Base-by-base conservation (phyloP, 2,797 vertebrate genomes). In the Pelochelys cantorii region DNA sequence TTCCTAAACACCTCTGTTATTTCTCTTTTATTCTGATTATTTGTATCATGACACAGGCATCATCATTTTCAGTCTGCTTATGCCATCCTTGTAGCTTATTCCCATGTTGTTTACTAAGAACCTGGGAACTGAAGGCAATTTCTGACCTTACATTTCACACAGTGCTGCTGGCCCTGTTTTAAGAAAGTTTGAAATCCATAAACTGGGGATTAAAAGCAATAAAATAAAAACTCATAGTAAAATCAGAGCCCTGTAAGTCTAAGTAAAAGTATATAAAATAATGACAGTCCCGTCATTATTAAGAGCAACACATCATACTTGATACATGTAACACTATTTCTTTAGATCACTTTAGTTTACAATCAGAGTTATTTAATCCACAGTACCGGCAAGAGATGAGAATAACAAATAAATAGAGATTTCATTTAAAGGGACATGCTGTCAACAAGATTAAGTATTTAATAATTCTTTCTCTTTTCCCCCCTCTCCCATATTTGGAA, bases 101-200 rank as follows among this genome's bases (percentile, higher is more conserved):
- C 71, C 55, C 90, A 14, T 18, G 14, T 53, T 92, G 56, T 29
- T 48, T 87, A 48, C 31, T 0, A 29, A 79, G 71, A 65, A 75
- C n/a, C 62, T 71, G 77, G 48, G 59, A 91, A 74, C 34, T 83
- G 27, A 91, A 95, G 77, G 31, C 34, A 86, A 8, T 60, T 91
- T 85, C 86, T 94, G 71, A 96, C 55, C 31, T 15, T 60, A 90
- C 79, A 79, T 86, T 94, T 95, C 79, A 92, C 68, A 87, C 37
- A 81, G 48, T 88, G 78, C 55, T 93, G 81, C 90, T 88, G 89
- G 84, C 55, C 29, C 23, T 90, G 29, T 89, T 90, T 48, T 2
- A 6, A 91, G 57, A 60, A 94, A 86, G 27, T 54, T 96, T 79
- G 84, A 9, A 95, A 71, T 84, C 68, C 83, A 62, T 91, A 85